Percentiles rank a stretch among this genome's conserved stretches.
phyloP scores from a whole-genome alignment of 2,888 invertebrate genomes.

The Meiosimyza decipiens region DNA sequence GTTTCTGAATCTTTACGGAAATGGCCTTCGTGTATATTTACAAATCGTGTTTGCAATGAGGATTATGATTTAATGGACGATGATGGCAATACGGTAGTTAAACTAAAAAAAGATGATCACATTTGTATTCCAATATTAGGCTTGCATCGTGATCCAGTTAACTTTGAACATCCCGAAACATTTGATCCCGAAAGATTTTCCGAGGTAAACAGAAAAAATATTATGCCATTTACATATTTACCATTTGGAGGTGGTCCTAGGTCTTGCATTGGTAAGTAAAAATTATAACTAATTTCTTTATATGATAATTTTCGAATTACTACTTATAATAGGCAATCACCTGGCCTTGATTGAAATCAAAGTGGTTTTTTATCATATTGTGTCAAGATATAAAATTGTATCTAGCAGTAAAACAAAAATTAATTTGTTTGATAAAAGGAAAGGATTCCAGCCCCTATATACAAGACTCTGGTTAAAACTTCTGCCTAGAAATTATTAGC shows the following conservation, averaged over 20 bases:
- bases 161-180: slow-evolving; percentile 69
- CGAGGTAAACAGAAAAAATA: slow-evolving; percentile 68
- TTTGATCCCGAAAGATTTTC: slow-evolving; percentile 71
- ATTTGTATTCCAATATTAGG: slow-evolving; percentile 63
- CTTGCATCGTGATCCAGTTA: slow-evolving; percentile 68
- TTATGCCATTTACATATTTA: slow-evolving; percentile 66
- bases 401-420: too few species aligned
- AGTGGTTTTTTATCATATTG: too few species aligned
- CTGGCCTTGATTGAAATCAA: too few species aligned
- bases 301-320: too few species aligned
- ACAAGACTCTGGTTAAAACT: too few species aligned
- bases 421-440: too few species aligned
- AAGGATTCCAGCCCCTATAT: too few species aligned
- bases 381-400: too few species aligned
- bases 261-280: slow-evolving; percentile 70
- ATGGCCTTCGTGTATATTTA: slow-evolving; percentile 64
- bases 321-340: too few species aligned
- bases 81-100: slow-evolving; percentile 66
- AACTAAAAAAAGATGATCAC: slow-evolving; percentile 61
- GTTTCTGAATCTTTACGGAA: slow-evolving; percentile 68
- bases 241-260: slow-evolving; percentile 73
- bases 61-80: slow-evolving; percentile 58
- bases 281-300: too few species aligned
- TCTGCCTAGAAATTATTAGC: too few species aligned
- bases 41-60: slow-evolving; percentile 68